A percentile compares a stretch with the other conserved stretches of the same genome.
Conservation (phyloP, 2,113 vertebrate species). For the Bucco capensis region DNA sequence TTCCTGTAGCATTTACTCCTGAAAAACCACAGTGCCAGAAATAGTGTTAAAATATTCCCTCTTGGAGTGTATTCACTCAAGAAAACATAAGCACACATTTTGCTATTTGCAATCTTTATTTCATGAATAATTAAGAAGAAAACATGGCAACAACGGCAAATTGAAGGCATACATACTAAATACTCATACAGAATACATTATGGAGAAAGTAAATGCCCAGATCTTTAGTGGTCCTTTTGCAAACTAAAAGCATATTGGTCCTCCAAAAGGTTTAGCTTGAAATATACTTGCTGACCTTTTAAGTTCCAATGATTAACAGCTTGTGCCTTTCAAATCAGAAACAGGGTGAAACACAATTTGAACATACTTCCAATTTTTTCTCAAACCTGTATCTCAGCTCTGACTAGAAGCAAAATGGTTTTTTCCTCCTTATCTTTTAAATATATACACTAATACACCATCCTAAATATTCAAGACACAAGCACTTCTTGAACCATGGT, state of each 20-base stretch:
- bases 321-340: slow-evolving; percentile 20
- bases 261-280: slow-evolving; percentile 53
- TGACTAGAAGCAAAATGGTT: not conserved
- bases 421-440: not conserved
- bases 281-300: not conserved
- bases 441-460: not conserved
- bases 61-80: not conserved
- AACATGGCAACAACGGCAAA: slow-evolving; percentile 62
- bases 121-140: slow-evolving; percentile 59
- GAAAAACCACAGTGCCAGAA: not conserved
- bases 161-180: slow-evolving; percentile 66
- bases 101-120: slow-evolving; percentile 57
- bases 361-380: not conserved
- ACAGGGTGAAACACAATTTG: not conserved
- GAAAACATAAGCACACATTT: not conserved
- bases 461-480: not conserved
- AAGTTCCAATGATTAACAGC: not conserved
- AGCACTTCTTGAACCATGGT: not conserved
- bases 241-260: slow-evolving; percentile 54
- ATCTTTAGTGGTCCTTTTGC: slow-evolving; percentile 55
- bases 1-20: not conserved
- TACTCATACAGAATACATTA: slow-evolving; percentile 61
- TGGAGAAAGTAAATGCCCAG: slow-evolving; percentile 64
- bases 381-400: not conserved
- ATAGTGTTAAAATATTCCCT: not conserved